phyloP scores from a whole-genome alignment of 2,113 vertebrate genomes.

The Phodopus roborovskii region DNA sequence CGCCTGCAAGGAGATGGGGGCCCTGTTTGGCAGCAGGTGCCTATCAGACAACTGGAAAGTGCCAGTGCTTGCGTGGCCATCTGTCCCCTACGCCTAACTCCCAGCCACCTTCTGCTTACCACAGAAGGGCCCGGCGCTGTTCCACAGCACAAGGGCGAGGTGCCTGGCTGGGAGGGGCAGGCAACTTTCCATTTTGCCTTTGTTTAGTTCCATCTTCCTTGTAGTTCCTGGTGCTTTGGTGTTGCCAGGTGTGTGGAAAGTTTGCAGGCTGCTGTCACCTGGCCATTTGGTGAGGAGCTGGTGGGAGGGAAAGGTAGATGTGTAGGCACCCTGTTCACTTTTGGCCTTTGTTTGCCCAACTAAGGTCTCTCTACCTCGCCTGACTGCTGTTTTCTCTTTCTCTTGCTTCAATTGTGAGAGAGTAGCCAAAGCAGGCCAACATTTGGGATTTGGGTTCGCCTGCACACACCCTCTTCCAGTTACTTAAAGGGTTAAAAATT shows the following conservation, averaged over 20 bases:
- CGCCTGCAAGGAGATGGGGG: background rate
- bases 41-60: conserved; percentile 84
- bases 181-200: conserved; percentile 72
- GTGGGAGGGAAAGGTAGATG: conserved; percentile 70
- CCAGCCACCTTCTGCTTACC: conserved; percentile 83
- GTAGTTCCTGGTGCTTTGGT: background rate
- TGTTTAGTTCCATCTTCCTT: conserved; percentile 71
- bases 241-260: conserved; percentile 81
- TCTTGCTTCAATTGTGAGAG: conserved; percentile 43
- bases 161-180: conserved; percentile 72
- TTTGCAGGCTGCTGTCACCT: conserved; percentile 66
- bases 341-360: conserved; percentile 6
- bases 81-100: conserved; percentile 84
- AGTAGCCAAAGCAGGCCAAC: background rate
- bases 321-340: background rate
- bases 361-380: conserved; percentile 58
- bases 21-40: conserved; percentile 73
- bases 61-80: conserved; percentile 81
- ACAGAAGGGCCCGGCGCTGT: conserved; percentile 73
- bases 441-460: conserved; percentile 45
- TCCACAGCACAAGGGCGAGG: conserved; percentile 46
- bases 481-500: conserved; percentile 91
- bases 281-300: conserved; percentile 40
- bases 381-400: background rate
- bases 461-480: background rate